Percentiles rank a stretch among this genome's conserved stretches.
Evolutionary conservation across 2,888 invertebrate genomes (phyloP).

Genomic region (Lasioglossum calceatum): DNA sequence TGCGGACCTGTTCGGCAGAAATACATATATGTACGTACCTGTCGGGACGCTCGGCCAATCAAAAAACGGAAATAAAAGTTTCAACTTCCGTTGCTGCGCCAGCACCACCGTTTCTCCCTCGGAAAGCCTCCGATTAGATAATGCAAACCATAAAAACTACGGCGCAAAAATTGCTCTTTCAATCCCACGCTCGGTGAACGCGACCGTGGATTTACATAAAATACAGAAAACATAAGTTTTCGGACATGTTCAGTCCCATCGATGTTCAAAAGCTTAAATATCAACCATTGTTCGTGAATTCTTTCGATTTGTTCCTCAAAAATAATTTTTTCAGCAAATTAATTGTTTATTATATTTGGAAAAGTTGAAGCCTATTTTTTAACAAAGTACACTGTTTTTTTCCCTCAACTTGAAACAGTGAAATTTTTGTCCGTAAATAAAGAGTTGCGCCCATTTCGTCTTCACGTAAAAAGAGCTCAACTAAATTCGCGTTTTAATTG

Average conservation of each 20-base stretch:
- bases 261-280: too few relatives aligned
- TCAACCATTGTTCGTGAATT: too few relatives aligned
- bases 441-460: not conserved
- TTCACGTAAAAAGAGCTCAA: not conserved
- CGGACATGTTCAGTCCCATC: too few relatives aligned
- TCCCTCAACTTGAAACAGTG: not conserved
- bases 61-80: conserved; percentile 29
- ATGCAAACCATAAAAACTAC: not conserved
- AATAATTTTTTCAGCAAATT: not conserved
- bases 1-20: conserved; percentile 17
- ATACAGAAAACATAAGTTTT: not conserved
- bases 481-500: not conserved
- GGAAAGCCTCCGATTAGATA: not conserved
- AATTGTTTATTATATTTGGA: too few relatives aligned
- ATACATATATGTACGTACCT: not conserved
- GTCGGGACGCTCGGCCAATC: conserved; percentile 9
- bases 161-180: not conserved
- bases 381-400: too few relatives aligned
- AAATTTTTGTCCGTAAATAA: not conserved
- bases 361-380: too few relatives aligned
- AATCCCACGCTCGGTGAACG: not conserved
- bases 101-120: not conserved
- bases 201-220: not conserved
- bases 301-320: not conserved
- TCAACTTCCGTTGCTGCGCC: conserved; percentile 22